A percentile compares a stretch with the other conserved stretches of the same genome.
Evolutionary conservation across 30 jellyfish, hydroid and myxozoan species (phyloP).

Genomic region (Morbakka virulenta): DNA sequence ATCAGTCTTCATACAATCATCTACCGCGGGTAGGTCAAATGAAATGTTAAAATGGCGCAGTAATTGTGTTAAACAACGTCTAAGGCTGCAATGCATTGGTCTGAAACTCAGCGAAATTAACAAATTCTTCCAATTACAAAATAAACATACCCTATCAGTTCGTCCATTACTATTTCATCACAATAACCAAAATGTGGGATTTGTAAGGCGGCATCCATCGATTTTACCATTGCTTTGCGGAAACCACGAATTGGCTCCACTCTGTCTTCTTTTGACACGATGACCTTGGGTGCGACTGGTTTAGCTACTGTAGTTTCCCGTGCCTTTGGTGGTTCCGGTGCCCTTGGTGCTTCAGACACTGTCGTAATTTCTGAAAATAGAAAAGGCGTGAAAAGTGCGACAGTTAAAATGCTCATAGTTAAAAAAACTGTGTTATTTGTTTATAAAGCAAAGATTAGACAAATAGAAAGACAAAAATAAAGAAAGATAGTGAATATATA

Average conservation of each 20-base stretch:
- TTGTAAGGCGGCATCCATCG: conserved; percentile 73
- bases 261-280: conserved; percentile 37
- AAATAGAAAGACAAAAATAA: too few species aligned
- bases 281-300: neutral
- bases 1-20: too few species aligned
- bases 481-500: too few species aligned
- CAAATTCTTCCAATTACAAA: neutral
- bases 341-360: neutral
- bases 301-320: neutral
- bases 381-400: neutral
- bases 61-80: too few species aligned
- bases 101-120: too few species aligned
- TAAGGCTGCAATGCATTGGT: too few species aligned
- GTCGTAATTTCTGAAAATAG: neutral
- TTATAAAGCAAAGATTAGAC: too few species aligned
- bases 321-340: too few species aligned
- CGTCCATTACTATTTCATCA: conserved; percentile 84
- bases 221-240: conserved; percentile 87
- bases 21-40: too few species aligned
- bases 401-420: neutral
- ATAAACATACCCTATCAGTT: conserved; percentile 55
- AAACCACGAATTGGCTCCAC: conserved; percentile 66
- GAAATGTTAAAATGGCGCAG: too few species aligned
- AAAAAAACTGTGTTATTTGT: too few species aligned
- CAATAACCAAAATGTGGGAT: conserved; percentile 96